Base-by-base conservation (phyloP, 64 coral and sea anemone species). In the Acropora tenuis region DNA sequence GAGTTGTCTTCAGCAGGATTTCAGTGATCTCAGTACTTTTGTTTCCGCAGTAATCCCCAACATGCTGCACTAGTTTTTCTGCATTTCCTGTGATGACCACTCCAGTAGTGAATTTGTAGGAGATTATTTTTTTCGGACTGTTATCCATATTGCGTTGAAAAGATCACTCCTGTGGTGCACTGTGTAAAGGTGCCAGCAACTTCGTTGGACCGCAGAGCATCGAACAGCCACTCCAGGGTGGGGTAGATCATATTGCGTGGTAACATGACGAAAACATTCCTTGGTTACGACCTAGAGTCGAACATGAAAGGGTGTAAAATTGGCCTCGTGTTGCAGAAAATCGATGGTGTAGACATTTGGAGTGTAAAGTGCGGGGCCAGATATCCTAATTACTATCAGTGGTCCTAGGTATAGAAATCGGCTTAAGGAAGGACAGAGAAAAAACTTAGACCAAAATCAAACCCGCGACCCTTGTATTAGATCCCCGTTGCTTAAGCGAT, bases 141-240 rank as follows among this genome's bases (percentile, higher is more conserved):
- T 86, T 6, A 87, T 87, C 91, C 91, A 93, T 0, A 84, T 46
- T 5, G 57, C 91, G 16, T 87, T 93, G 41, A 93, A 93, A 43
- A 93, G 47, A 50, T 93, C 91, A 66, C 74, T 80, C 30, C 91
- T 63, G 48, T 87, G 87, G 55, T 77, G 58, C n/a, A 84, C 91
- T 48, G 86, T 87, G 47, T 87, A 93, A 13, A 87, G 60, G 87
- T 93, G 10, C 91, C 91, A 42, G 87, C 91, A 15, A 86, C 83
- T 1, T 55, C 69, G 20, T 44, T 82, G 2, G 69, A 1, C 49
- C 78, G 72, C 6, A 93, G 68, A 9, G 83, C 83, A 19, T 80
- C 55, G 43, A 86, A 75, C 19, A 93, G 71, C 12, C 57, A 78
- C 50, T 93, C 91, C 16, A 93, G 43, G 47, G 84, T 17, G 41